phyloP scores from a whole-genome alignment of 2,888 invertebrate species.

The Trachelus troglodyta region DNA sequence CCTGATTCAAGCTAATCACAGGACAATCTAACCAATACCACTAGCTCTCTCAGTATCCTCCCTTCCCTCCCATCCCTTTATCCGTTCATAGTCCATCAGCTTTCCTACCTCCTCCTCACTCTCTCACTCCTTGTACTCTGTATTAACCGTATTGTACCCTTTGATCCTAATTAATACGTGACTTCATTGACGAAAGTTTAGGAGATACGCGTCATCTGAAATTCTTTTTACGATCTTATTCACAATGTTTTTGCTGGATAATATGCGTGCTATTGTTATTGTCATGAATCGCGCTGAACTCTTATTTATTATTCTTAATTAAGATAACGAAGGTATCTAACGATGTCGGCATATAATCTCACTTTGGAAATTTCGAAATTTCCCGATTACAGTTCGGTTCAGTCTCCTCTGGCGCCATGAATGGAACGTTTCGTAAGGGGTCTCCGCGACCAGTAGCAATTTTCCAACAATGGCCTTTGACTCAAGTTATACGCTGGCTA shows the following conservation, averaged over 20 bases:
- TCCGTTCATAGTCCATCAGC: not conserved
- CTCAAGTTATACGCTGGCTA: not conserved
- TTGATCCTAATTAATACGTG: not conserved
- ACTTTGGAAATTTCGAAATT: not conserved
- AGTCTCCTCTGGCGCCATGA: not conserved
- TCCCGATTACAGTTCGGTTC: not conserved
- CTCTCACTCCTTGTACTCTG: not conserved
- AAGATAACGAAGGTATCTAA: not conserved
- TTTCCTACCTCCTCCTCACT: not conserved
- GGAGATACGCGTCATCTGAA: not conserved
- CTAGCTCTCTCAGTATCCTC: not conserved
- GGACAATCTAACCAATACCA: not conserved
- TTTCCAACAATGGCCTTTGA: not conserved
- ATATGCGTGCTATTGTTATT: not conserved
- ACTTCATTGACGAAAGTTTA: not conserved
- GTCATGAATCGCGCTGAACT: not conserved
- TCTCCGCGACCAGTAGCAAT: not conserved
- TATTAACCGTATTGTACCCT: not conserved
- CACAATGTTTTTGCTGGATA: not conserved
- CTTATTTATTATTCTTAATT: not conserved
- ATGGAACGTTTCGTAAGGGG: not conserved
- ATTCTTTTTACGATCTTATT: not conserved
- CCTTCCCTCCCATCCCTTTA: not conserved
- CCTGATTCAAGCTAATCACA: slow-evolving; percentile 6
- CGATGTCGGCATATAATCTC: not conserved